These are phyloP conservation scores for Boulengerochromis microlepis DNA, from an alignment of 2,113 vertebrate genomes.

Conservation along the genomic window DNA sequence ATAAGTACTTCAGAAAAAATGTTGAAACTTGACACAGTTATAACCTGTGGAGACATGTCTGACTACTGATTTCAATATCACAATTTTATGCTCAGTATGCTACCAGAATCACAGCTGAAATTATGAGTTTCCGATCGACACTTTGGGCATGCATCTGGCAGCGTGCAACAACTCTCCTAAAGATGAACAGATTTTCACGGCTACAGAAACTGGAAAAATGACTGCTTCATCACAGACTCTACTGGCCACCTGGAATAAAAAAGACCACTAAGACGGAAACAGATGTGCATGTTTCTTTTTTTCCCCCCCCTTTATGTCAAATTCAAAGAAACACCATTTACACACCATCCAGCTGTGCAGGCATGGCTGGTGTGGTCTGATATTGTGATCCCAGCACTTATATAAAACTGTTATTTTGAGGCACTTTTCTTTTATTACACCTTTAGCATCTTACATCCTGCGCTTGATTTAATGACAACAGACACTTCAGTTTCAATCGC, in stretches of 20 bases:
- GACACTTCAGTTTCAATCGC: not conserved
- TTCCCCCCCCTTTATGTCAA: not conserved
- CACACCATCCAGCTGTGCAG: not conserved
- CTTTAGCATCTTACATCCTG: not conserved
- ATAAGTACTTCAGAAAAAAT: not conserved
- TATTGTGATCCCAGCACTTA: not conserved
- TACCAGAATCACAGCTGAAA: not conserved
- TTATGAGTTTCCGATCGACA: not conserved
- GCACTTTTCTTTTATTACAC: not conserved
- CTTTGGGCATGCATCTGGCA: not conserved
- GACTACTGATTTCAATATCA: not conserved
- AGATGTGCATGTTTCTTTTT: not conserved
- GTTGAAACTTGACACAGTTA: not conserved
- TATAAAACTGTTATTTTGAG: not conserved
- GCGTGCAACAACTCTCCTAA: fast-evolving
- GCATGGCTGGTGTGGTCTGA: not conserved
- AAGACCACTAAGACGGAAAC: not conserved
- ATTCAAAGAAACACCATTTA: not conserved
- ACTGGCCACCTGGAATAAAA: not conserved
- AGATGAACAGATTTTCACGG: not conserved
- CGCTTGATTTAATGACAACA: not conserved
- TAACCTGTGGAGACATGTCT: not conserved
- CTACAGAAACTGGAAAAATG: not conserved
- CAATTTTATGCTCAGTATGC: not conserved
- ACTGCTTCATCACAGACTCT: not conserved